Evolutionary conservation across 2,888 invertebrate species (phyloP), one percentile per base, ranked within the genome.

Genomic region (Conops quadrifasciatus): DNA sequence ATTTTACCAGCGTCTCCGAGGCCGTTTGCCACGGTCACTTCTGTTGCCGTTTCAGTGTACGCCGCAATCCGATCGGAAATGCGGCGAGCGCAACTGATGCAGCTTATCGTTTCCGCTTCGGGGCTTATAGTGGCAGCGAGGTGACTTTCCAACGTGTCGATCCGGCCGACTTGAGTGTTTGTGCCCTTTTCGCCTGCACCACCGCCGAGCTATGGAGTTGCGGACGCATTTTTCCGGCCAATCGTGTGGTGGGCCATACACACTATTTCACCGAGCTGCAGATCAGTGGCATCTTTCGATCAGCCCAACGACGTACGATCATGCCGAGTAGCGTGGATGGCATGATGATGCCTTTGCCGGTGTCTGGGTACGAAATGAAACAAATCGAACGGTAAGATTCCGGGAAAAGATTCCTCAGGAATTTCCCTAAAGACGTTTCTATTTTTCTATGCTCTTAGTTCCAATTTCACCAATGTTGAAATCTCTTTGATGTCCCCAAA

Each of bases 141-240:
- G 78, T 80, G 1, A 80, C 77, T 0, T 69, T 80, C 9, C 79
- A 82, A 3, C 81, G 88, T 56, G 81, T 86, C 2, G 84, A 85
- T 73, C 82, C 85, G 71, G 84, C 84, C 45, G 87, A 87, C 45
- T 80, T 87, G 67, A 87, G 88, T 72, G 77, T 85, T 2, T 89
- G 89, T 75, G 88, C 85, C 0, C 21, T 89, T 1, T 82, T 88
- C 13, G 86, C 88, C 68, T 89, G 89, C 77, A 77, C 81, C 9
- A 80, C 82, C 53, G 81, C 81, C 1, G 79, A 81, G 1, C 36
- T 86, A 2, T 70, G 77, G 19, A 83, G 84, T 1, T 89, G 89
- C 74, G 87, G 86, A 1, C 79, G 74, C 47, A 78, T 83, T 24
- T 84, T 80, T 56, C 78, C 79, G 9, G 71, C 65, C 0, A 16